Evolutionary conservation across 2,888 invertebrate species (phyloP).

Genomic region (Acleris laterana): DNA sequence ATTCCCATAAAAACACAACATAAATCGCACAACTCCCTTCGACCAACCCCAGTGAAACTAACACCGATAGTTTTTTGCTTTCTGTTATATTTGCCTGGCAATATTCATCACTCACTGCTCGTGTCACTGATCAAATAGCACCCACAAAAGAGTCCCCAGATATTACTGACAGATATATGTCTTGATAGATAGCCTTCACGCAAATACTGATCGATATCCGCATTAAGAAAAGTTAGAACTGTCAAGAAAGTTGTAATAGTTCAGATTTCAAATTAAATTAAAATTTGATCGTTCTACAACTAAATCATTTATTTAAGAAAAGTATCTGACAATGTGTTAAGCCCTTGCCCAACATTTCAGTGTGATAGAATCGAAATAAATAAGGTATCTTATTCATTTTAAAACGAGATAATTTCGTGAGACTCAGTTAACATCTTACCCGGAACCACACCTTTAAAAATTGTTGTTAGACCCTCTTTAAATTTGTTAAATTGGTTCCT

Average conservation of each 20-base stretch:
- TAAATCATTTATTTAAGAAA: too few relatives aligned
- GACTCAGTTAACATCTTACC: too few relatives aligned
- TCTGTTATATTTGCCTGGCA: constrained; percentile 83
- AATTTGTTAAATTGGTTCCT: too few relatives aligned
- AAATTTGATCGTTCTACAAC: too few relatives aligned
- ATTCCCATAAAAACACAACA: constrained; percentile 44
- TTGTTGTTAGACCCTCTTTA: too few relatives aligned
- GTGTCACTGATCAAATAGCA: constrained; percentile 83
- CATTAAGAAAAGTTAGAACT: constrained; percentile 10
- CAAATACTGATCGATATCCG: constrained; percentile 57
- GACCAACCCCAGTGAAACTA: constrained; percentile 76
- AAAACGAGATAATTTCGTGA: too few relatives aligned
- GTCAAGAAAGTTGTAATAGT: neutral
- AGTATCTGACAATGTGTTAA: too few relatives aligned
- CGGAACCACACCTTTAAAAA: too few relatives aligned
- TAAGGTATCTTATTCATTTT: too few relatives aligned
- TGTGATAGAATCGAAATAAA: too few relatives aligned
- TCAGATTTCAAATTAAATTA: constrained; percentile 6
- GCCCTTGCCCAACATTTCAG: too few relatives aligned
- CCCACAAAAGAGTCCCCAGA: constrained; percentile 80
- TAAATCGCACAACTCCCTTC: constrained; percentile 45
- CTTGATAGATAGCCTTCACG: constrained; percentile 71
- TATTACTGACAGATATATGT: constrained; percentile 76
- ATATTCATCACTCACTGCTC: constrained; percentile 83
- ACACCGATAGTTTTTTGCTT: constrained; percentile 76